These are phyloP conservation scores for Fundulus diaphanus DNA, from an alignment of 2,797 vertebrate genomes.

Conservation along the genomic window DNA sequence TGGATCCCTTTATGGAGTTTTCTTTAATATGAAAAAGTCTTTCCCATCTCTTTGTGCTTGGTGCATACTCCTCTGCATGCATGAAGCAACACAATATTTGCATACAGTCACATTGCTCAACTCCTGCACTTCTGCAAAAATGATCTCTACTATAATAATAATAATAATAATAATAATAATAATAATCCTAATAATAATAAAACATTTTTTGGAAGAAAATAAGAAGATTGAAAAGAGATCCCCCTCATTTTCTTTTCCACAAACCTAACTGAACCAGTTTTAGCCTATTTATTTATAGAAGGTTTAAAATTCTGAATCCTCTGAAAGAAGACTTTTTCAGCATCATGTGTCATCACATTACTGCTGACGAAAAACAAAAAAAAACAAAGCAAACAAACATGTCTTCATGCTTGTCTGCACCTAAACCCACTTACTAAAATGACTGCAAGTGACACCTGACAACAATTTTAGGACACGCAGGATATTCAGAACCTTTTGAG, in stretches of 20 bases:
- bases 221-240: slow-evolving; percentile 36
- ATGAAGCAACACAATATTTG: slow-evolving; percentile 23
- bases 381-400: slow-evolving; percentile 16
- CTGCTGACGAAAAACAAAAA: slow-evolving; percentile 26
- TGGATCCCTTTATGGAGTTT: slow-evolving; percentile 53
- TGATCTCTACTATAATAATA: not conserved
- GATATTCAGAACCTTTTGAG: slow-evolving; percentile 65
- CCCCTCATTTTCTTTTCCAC: slow-evolving; percentile 1
- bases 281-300: slow-evolving; percentile 72
- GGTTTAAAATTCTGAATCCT: slow-evolving; percentile 63
- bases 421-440: slow-evolving; percentile 56
- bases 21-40: slow-evolving; percentile 31
- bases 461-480: slow-evolving; percentile 51
- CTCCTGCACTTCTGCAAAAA: not conserved
- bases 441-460: slow-evolving; percentile 53
- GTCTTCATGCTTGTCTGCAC: slow-evolving; percentile 67
- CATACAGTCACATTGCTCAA: slow-evolving; percentile 43
- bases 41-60: slow-evolving; percentile 36
- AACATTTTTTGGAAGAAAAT: slow-evolving; percentile 20
- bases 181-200: not conserved
- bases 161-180: not conserved
- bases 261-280: slow-evolving; percentile 57
- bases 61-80: slow-evolving; percentile 31
- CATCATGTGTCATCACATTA: slow-evolving; percentile 65
- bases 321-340: slow-evolving; percentile 44